Evolutionary conservation across 2,113 vertebrate genomes (phyloP).

Genomic region (Gracilinanus agilis): DNA sequence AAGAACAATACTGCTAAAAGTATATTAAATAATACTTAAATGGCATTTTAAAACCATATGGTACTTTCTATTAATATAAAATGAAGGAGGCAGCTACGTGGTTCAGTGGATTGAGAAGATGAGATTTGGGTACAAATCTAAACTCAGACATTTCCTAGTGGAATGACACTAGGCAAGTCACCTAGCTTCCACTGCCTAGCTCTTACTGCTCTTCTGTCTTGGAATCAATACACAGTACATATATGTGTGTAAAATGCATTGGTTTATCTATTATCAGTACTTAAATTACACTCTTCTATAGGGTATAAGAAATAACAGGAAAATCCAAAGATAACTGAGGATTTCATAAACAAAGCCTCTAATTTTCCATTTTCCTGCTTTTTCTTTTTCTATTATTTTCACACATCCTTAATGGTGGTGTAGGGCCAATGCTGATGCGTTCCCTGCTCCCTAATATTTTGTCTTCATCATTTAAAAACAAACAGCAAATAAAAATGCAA

Average conservation of each 20-base stretch:
- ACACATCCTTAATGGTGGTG: not conserved
- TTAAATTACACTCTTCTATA: not conserved
- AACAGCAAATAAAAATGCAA: not conserved
- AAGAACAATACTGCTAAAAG: slow-evolving; percentile 47
- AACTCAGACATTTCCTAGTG: too few species aligned
- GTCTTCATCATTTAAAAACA: not conserved
- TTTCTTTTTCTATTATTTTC: not conserved
- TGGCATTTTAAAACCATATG: slow-evolving; percentile 23
- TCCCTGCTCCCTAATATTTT: not conserved
- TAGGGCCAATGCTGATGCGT: not conserved
- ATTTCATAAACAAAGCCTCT: not conserved
- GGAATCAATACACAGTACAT: too few species aligned
- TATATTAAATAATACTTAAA: slow-evolving; percentile 42
- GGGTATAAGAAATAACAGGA: not conserved
- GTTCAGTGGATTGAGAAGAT: too few species aligned
- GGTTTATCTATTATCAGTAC: not conserved
- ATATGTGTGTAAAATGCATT: not conserved
- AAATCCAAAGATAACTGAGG: not conserved
- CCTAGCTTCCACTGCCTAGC: too few species aligned
- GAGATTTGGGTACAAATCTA: too few species aligned
- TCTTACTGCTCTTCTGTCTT: too few species aligned
- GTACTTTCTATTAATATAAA: not conserved
- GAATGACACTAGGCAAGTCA: too few species aligned
- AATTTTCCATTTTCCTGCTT: not conserved
- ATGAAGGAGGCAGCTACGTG: not conserved